Evolutionary conservation across 2,113 vertebrate genomes (phyloP).

Genomic region (Mungos mungo): DNA sequence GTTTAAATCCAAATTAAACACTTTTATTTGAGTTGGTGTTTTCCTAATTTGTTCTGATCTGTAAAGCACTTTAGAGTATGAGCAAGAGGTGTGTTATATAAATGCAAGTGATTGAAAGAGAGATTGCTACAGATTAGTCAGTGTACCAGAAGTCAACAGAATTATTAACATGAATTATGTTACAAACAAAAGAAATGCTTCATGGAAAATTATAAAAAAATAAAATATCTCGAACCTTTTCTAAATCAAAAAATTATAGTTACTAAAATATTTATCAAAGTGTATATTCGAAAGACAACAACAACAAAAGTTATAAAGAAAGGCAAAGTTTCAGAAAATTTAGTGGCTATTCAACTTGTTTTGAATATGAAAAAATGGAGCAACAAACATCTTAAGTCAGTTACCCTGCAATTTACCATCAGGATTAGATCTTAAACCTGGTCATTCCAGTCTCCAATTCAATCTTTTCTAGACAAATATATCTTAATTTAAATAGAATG

Average conservation of each 20-base stretch:
- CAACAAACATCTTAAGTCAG: neutral
- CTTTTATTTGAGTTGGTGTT: slow-evolving; percentile 8
- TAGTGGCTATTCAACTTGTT: neutral
- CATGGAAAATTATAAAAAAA: neutral
- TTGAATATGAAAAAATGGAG: neutral
- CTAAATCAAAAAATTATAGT: neutral
- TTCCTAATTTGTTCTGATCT: slow-evolving; percentile 35
- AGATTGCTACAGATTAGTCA: neutral
- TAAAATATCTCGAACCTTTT: neutral
- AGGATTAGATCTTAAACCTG: neutral
- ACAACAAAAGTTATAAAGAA: neutral
- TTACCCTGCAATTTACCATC: neutral
- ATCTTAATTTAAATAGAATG: neutral
- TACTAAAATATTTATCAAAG: neutral
- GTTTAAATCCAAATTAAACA: slow-evolving; percentile 50
- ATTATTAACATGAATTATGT: neutral
- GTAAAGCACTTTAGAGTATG: neutral
- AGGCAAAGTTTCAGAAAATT: neutral
- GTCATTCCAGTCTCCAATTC: neutral
- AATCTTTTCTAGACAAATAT: neutral
- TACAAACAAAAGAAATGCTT: neutral
- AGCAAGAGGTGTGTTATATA: neutral
- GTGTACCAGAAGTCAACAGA: neutral
- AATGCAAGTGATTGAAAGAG: neutral
- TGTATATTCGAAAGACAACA: neutral